Percentiles rank a stretch among this genome's conserved stretches.
Evolutionary conservation across 2,888 invertebrate genomes (phyloP).

Genomic region (Mycogona germanica): DNA sequence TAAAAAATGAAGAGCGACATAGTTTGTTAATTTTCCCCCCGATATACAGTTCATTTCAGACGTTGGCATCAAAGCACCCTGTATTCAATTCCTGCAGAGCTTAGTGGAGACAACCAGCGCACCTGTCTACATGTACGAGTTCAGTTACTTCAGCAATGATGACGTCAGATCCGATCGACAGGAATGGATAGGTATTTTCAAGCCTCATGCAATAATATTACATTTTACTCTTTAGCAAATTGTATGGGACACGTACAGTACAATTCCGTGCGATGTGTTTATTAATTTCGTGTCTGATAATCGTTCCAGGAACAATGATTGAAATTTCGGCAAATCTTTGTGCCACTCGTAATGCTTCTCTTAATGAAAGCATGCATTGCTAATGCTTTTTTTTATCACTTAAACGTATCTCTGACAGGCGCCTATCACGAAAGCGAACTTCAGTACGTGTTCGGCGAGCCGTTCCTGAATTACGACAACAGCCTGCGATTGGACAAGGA

Average conservation of each 20-base stretch:
- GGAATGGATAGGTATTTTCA: constrained; percentile 32
- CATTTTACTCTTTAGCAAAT: no score
- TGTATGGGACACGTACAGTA: no score
- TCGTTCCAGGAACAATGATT: no score
- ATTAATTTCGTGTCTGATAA: no score
- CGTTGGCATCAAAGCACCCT: constrained; percentile 31
- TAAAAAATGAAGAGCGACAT: no score
- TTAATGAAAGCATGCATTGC: no score
- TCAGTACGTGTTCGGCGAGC: constrained; percentile 40
- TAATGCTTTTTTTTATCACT: no score
- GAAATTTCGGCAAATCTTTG: no score
- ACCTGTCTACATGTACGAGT: constrained; percentile 31
- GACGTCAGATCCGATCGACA: constrained; percentile 29
- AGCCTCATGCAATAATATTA: no score
- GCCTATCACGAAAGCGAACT: constrained; percentile 39
- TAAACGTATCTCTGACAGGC: constrained; percentile 31
- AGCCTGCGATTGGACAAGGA: constrained; percentile 32
- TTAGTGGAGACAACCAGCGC: constrained; percentile 26
- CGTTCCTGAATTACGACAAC: constrained; percentile 36
- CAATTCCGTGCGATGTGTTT: no score
- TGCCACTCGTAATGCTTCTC: no score
- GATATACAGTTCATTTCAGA: constrained; percentile 32
- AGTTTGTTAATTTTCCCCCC: no score
- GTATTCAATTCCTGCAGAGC: constrained; percentile 29
- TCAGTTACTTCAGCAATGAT: constrained; percentile 30